Conservation (phyloP, 2,888 invertebrate species). For the Aspidiotus destructor region DNA sequence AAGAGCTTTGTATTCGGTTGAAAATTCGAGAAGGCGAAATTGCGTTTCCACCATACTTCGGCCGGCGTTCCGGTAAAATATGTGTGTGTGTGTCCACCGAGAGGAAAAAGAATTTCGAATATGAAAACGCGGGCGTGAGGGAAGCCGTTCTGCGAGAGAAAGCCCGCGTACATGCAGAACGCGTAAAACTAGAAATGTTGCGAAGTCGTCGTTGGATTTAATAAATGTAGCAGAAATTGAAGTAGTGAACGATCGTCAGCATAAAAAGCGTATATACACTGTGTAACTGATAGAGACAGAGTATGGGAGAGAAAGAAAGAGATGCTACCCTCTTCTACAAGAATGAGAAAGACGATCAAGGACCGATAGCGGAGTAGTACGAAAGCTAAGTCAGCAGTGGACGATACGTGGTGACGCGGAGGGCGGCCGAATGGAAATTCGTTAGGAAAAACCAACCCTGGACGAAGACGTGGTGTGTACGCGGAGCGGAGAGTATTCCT, state of each 20-base stretch:
- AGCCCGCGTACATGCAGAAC: constrained; percentile 4
- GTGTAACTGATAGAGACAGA: neutral
- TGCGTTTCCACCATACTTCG: no score
- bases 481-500: constrained; percentile 18
- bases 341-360: no score
- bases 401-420: constrained; percentile 16
- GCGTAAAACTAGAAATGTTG: constrained; percentile 29
- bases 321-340: neutral
- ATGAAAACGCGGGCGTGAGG: no score
- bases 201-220: constrained; percentile 31
- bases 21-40: no score
- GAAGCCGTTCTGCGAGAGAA: no score
- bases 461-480: constrained; percentile 18
- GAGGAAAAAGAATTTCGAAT: no score
- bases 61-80: no score
- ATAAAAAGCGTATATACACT: constrained; percentile 12
- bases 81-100: no score
- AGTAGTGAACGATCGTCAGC: constrained; percentile 31
- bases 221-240: constrained; percentile 33
- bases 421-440: constrained; percentile 20
- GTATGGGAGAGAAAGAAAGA: neutral
- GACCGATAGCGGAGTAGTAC: constrained; percentile 16
- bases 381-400: constrained; percentile 31
- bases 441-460: constrained; percentile 20
- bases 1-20: no score